Base-by-base conservation (phyloP, 2,797 vertebrate genomes). In the Eulemur rubriventer region DNA sequence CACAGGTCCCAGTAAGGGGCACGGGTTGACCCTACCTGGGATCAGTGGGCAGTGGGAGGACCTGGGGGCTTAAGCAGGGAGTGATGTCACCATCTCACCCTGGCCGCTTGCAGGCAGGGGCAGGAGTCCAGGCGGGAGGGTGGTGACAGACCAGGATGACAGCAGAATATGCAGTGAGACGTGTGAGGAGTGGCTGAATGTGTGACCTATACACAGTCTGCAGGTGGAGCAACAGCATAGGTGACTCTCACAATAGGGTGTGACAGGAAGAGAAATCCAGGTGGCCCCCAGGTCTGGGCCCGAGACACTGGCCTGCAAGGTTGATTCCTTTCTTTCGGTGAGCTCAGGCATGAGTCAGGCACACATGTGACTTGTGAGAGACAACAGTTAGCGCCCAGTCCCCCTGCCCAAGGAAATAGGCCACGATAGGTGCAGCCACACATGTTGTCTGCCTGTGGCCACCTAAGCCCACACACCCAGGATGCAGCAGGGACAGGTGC, bases 261-360 rank as follows among this genome's bases (percentile, higher is more conserved):
- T 8, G 12, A 48, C 17, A 35, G 46, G 18, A 46, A 67, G n/a
- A 84, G 38, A 52, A 20, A 52, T 20, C 79, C 33, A n/a, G 73
- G 48, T 41, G 43, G 4, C 43, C 18, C 26, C 69, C 35, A 10
- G 50, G 46, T 24, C 13, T 55, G 12, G 48, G 24, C 48, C 28
- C 0, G 1, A 2, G 38, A 16, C 20, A 16, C 70, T 1, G 0
- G 46, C 38, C 76, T 18, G 0, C 1, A 14, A 2, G n/a, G 26
- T 5, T 43, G 28, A 14, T n/a, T 82, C 38, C 70, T 70, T 92
- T 35, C 59, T 89, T 91, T 82, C 4, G 0, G 22, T 46, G 81
- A 96, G 63, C 28, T 73, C n/a, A 75, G 1, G 5, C 4, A 1
- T 78, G 93, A 84, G 67, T 88, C 87, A 93, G 70, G 41, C 35